Evolutionary conservation across 2,113 vertebrate species (phyloP), one percentile per base, ranked within the genome.

Genomic region (Hemibagrus wyckioides): DNA sequence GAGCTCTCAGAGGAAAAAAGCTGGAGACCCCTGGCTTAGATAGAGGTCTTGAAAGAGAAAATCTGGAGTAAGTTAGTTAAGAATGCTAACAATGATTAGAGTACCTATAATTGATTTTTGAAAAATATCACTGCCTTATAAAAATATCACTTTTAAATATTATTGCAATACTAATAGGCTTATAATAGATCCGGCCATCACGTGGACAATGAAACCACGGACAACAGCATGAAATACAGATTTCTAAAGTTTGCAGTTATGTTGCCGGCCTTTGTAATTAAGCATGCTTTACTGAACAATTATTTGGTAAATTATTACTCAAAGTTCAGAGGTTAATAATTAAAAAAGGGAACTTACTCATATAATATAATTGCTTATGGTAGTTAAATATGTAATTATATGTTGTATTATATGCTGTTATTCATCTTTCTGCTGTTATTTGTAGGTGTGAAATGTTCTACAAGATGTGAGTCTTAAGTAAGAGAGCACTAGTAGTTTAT

Each of bases 311-410:
- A n/a, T n/a, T n/a, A n/a, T n/a, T n/a, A n/a, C 4, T 8, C 44
- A 7, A 48, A 48, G 44, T 7, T 5, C 61, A 63, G 17, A 54
- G 83, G 56, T 57, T 5, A 21, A 21, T 23, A 21, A 57, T 21
- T 21, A 21, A 61, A 84, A 81, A 91, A 4, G 83, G 81, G 69
- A 88, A 87, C 90, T 92, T 89, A 94, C 83, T 93, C 91, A 93
- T 88, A 90, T 79, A 1, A 76, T 84, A 91, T 88, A 67, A 67
- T 87, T 81, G 89, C 92, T 91, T 89, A 83, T 89, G 86, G 93
- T 91, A 86, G 87, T 89, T 86, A 91, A 90, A 91, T 89, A 91
- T 83, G 80, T 54, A 80, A 13, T 75, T 5, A 69, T 57, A 41
- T n/a, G 39, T 6, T 65, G n/a, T n/a, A n/a, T n/a, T n/a, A n/a